These are phyloP conservation scores for Furcifer pardalis DNA, from an alignment of 2,797 vertebrate genomes.

Conservation along the genomic window DNA sequence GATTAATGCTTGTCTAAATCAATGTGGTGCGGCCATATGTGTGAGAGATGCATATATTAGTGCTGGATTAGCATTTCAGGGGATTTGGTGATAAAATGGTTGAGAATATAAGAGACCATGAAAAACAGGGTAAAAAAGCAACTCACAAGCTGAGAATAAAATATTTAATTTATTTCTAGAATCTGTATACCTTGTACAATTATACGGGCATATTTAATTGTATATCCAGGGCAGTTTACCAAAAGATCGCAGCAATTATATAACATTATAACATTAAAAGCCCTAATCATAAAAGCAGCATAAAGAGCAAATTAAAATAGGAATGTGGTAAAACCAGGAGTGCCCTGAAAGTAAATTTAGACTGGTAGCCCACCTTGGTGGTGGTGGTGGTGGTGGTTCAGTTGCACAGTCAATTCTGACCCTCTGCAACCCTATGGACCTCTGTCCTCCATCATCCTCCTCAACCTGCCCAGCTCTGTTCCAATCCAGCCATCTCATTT, in stretches of 20 bases:
- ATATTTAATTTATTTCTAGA: not conserved
- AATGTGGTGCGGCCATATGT: constrained; percentile 60
- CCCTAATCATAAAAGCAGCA: not conserved
- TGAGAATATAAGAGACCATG: not conserved
- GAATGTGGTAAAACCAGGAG: too few relatives aligned
- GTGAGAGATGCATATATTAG: constrained; percentile 14
- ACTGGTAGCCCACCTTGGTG: too few relatives aligned
- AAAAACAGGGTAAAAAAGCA: not conserved
- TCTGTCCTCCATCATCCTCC: too few relatives aligned
- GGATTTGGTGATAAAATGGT: not conserved
- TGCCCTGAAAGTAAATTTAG: too few relatives aligned
- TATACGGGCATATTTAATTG: not conserved
- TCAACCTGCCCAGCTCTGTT: too few relatives aligned
- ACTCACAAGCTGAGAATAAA: too few relatives aligned
- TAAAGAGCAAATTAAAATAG: not conserved
- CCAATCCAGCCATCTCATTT: too few relatives aligned
- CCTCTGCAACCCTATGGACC: too few relatives aligned
- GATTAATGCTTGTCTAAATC: constrained; percentile 79
- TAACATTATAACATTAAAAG: not conserved
- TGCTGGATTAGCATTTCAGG: constrained; percentile 22
- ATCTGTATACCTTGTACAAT: not conserved
- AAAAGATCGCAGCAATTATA: not conserved
- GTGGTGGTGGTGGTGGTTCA: too few relatives aligned
- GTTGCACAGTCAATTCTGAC: too few relatives aligned
- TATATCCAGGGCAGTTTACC: not conserved